phyloP scores from a whole-genome alignment of 2,113 vertebrate species.

The Podocnemis expansa region DNA sequence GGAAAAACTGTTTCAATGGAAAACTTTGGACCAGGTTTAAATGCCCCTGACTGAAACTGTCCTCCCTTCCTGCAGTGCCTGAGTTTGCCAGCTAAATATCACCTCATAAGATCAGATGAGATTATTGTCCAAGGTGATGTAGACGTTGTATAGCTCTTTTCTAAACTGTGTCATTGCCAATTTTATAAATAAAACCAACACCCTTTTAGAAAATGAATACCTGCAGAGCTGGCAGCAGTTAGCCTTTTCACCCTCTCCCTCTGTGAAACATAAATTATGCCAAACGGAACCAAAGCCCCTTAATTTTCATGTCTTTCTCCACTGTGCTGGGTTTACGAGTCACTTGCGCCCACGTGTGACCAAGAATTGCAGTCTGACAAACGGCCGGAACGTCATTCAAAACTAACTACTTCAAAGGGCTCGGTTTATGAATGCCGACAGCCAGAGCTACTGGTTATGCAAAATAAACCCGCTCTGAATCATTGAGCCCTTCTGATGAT shows the following conservation, averaged over 20 bases:
- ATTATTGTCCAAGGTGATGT: not conserved
- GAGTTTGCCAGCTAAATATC: not conserved
- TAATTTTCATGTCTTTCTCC: not conserved
- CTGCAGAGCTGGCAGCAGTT: not conserved
- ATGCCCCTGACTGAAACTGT: not conserved
- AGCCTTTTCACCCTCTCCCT: not conserved
- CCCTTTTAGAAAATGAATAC: not conserved
- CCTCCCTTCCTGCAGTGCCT: not conserved
- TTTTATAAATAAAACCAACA: not conserved
- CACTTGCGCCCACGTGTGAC: not conserved
- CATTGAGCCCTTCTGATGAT: not conserved
- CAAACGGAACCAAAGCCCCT: not conserved
- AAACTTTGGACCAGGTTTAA: not conserved
- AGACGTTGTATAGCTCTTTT: not conserved
- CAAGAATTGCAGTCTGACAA: not conserved
- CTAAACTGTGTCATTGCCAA: not conserved
- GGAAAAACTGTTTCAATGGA: not conserved
- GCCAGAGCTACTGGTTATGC: not conserved
- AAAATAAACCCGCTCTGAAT: not conserved
- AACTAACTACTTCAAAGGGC: not conserved
- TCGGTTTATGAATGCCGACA: not conserved
- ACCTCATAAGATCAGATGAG: not conserved
- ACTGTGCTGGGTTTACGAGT: not conserved
- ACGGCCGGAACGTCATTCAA: not conserved
- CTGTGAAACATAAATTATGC: not conserved